phyloP scores from a whole-genome alignment of 2,888 invertebrate species.

The Hirudinaria manillensis region DNA sequence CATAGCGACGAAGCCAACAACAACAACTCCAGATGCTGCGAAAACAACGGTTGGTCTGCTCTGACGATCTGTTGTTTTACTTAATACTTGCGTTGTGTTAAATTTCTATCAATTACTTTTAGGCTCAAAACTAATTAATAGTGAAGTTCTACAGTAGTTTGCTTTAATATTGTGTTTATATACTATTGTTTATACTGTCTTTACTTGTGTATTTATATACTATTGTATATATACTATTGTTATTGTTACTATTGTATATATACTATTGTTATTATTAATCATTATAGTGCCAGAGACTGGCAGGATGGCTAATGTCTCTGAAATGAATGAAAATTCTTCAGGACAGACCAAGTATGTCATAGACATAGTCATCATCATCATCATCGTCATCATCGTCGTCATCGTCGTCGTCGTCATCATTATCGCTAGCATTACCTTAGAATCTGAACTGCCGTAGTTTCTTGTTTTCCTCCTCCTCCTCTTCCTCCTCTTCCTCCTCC shows the following conservation, averaged over 20 bases:
- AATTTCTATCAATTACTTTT: neutral
- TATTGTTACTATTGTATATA: too few relatives aligned
- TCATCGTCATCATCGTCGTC: slow-evolving; percentile 28
- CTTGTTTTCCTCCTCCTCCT: neutral
- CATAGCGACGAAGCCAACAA: slow-evolving; percentile 31
- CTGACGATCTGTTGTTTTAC: neutral
- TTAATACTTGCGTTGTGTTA: neutral
- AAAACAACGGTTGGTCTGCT: neutral
- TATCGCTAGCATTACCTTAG: neutral
- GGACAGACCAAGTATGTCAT: neutral
- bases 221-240: too few relatives aligned
- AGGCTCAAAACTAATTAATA: too few relatives aligned
- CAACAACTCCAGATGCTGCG: slow-evolving; percentile 17
- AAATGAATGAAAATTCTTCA: too few relatives aligned
- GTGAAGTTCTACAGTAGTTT: too few relatives aligned
- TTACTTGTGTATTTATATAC: too few relatives aligned
- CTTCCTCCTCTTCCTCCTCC: slow-evolving; percentile 1
- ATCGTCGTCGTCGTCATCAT: slow-evolving; percentile 19
- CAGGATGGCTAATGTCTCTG: too few relatives aligned
- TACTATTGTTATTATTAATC: too few relatives aligned
- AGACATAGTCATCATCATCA: slow-evolving; percentile 24
- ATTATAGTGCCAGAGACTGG: too few relatives aligned
- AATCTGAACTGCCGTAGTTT: neutral
- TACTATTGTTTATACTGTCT: too few relatives aligned
- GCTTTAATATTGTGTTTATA: too few relatives aligned